Evolutionary conservation across 2,888 invertebrate genomes (phyloP).

Genomic region (Tipula vernalis): DNA sequence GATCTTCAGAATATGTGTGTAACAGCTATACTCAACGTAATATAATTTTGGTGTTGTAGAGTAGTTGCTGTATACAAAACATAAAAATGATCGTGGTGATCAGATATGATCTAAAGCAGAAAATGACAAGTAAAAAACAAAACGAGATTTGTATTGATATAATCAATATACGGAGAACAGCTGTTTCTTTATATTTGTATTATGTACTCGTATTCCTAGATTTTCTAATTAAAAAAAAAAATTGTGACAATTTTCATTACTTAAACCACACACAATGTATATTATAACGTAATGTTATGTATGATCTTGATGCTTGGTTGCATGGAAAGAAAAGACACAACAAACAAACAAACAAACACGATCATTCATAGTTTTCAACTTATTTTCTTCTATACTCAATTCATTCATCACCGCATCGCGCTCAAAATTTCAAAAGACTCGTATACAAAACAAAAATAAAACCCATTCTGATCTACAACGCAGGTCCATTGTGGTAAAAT

Average conservation of each 20-base stretch:
- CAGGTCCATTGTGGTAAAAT: not conserved
- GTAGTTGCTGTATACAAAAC: not conserved
- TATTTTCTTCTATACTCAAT: not conserved
- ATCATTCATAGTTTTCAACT: not conserved
- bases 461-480: not conserved
- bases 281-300: not conserved
- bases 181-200: not conserved
- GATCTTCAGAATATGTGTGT: not conserved
- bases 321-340: too few species aligned
- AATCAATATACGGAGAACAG: not conserved
- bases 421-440: not conserved
- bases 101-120: not conserved
- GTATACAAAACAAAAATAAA: not conserved
- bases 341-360: not conserved
- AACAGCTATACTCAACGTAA: not conserved
- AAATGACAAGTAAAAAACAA: not conserved
- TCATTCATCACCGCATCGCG: not conserved
- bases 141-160: not conserved
- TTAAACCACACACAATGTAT: not conserved
- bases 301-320: not conserved
- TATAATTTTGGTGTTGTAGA: not conserved
- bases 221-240: not conserved
- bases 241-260: not conserved
- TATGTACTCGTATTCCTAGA: not conserved
- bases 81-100: not conserved